These are phyloP conservation scores for Leucophora obtusa DNA, from an alignment of 2,888 invertebrate genomes.

Conservation along the genomic window DNA sequence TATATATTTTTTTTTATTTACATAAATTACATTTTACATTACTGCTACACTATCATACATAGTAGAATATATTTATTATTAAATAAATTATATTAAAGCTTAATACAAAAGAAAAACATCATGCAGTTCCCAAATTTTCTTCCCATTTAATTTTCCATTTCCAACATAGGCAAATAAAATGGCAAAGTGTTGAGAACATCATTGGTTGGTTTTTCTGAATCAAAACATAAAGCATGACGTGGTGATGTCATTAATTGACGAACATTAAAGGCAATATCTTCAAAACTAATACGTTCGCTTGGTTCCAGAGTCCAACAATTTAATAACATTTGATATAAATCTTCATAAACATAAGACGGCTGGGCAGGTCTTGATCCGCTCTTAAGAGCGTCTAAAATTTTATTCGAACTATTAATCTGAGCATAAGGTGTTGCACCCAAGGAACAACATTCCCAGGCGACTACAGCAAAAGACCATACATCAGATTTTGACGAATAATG, in stretches of 20 bases:
- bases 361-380: slow-evolving; percentile 87
- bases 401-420: slow-evolving; percentile 83
- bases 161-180: slow-evolving; percentile 77
- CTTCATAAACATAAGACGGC: slow-evolving; percentile 86
- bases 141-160: slow-evolving; percentile 70
- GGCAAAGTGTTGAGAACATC: slow-evolving; percentile 72
- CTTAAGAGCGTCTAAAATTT: slow-evolving; percentile 84
- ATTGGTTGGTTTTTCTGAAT: slow-evolving; percentile 68
- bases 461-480: slow-evolving; percentile 90
- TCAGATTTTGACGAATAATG: slow-evolving; percentile 86
- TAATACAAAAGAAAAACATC: slow-evolving; percentile 14
- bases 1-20: slow-evolving; percentile 47
- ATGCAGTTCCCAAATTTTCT: neutral
- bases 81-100: slow-evolving; percentile 50
- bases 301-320: slow-evolving; percentile 92
- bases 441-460: slow-evolving; percentile 90
- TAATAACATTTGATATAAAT: slow-evolving; percentile 88
- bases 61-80: neutral
- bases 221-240: slow-evolving; percentile 75
- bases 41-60: slow-evolving; percentile 8
- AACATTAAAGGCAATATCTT: slow-evolving; percentile 80
- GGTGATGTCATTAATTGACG: slow-evolving; percentile 78
- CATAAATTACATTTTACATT: slow-evolving; percentile 20
- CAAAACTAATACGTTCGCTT: slow-evolving; percentile 87
- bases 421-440: slow-evolving; percentile 89